Evolutionary conservation across 2,113 vertebrate genomes (phyloP).

Genomic region (Mesitornis unicolor): DNA sequence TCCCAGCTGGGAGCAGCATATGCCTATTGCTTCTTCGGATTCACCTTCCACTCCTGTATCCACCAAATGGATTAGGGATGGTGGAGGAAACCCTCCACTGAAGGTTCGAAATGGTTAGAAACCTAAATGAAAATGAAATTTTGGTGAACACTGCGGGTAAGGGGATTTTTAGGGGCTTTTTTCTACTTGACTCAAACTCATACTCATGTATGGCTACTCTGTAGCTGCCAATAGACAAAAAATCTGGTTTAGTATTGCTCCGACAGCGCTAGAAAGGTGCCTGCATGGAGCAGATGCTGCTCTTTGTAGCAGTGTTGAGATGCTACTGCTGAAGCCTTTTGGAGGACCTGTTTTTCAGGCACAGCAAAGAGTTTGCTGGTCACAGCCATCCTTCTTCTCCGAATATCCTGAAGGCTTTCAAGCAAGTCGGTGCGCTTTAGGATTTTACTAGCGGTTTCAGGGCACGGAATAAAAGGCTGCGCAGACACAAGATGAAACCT

Average conservation of each 20-base stretch:
- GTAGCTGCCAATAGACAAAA: neutral
- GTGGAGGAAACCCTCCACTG: neutral
- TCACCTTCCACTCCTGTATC: neutral
- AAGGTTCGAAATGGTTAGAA: neutral
- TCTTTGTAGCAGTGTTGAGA: neutral
- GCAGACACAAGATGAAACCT: neutral
- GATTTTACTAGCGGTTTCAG: neutral
- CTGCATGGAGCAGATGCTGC: fast-evolving
- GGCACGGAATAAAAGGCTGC: neutral
- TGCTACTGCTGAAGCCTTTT: neutral
- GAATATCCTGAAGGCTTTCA: neutral
- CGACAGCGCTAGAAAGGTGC: neutral
- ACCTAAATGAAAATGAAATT: neutral
- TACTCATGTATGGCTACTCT: too few species aligned
- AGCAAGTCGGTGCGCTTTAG: neutral
- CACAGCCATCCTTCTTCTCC: neutral
- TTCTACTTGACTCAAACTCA: neutral
- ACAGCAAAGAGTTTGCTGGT: neutral
- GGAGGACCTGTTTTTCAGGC: neutral
- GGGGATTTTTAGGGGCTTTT: neutral
- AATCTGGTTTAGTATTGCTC: neutral
- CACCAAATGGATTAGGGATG: neutral
- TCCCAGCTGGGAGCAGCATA: neutral
- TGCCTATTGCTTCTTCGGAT: neutral
- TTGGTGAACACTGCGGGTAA: neutral